Evolutionary conservation across 2,113 vertebrate genomes (phyloP).

Genomic region (Loxodonta africana): DNA sequence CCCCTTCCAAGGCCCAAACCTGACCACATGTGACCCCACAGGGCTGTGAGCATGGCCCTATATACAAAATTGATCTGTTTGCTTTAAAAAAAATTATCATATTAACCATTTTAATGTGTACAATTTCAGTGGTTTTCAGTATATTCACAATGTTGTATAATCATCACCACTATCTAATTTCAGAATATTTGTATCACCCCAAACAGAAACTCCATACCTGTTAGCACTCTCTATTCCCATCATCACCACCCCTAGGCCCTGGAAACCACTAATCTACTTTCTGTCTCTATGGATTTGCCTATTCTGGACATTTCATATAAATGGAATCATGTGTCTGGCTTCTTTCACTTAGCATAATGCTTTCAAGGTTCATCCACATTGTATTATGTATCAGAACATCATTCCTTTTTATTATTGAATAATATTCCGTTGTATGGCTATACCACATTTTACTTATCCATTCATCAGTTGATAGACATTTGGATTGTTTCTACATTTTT

Average conservation of each 20-base stretch:
- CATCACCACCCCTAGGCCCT: not conserved
- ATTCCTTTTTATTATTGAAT: not conserved
- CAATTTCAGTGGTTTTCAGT: not conserved
- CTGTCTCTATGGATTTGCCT: not conserved
- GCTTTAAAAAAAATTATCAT: not conserved
- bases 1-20: not conserved
- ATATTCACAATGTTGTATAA: not conserved
- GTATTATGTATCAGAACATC: not conserved
- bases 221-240: not conserved
- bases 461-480: not conserved
- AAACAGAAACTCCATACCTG: not conserved
- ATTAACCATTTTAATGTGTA: not conserved
- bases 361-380: not conserved
- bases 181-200: not conserved
- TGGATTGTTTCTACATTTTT: not conserved
- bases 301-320: not conserved
- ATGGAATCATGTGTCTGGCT: not conserved
- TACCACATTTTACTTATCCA: not conserved
- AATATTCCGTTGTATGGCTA: not conserved
- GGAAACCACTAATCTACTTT: not conserved
- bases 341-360: not conserved
- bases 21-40: not conserved
- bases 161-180: not conserved
- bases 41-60: not conserved
- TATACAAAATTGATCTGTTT: constrained; percentile 56